A percentile compares a stretch with the other conserved stretches of the same genome.
Evolutionary conservation across 2,888 invertebrate species (phyloP).

Genomic region (Synergus laeviventris): DNA sequence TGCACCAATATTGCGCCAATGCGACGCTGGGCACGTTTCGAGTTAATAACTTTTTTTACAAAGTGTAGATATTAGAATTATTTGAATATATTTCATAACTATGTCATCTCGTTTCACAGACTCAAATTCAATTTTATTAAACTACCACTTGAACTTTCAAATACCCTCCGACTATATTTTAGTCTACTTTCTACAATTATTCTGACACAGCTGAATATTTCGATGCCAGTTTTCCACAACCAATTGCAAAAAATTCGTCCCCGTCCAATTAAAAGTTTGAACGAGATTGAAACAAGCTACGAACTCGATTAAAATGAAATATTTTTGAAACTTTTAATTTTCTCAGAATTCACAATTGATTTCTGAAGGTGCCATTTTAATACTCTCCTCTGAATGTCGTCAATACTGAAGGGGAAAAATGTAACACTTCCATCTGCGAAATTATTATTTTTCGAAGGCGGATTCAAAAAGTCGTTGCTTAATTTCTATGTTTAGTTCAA

Average conservation of each 20-base stretch:
- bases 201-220: conserved; percentile 22
- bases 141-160: conserved; percentile 1
- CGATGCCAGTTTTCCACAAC: conserved; percentile 20
- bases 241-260: conserved; percentile 9
- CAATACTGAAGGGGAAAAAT: not conserved
- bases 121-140: not conserved
- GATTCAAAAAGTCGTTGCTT: no score
- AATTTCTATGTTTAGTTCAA: not conserved
- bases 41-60: no score
- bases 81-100: not conserved
- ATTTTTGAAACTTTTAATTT: conserved; percentile 20
- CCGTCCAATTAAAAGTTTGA: conserved; percentile 33
- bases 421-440: not conserved
- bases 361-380: not conserved
- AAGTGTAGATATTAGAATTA: no score
- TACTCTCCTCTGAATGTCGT: no score
- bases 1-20: no score
- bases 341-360: not conserved
- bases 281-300: conserved; percentile 3
- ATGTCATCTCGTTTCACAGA: not conserved
- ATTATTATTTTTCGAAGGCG: no score
- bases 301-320: conserved; percentile 17
- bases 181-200: conserved; percentile 32
- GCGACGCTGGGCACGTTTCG: no score
- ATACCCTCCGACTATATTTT: conserved; percentile 3